Evolutionary conservation across 2,888 invertebrate species (phyloP).

Genomic region (Tuberolachnus salignus): DNA sequence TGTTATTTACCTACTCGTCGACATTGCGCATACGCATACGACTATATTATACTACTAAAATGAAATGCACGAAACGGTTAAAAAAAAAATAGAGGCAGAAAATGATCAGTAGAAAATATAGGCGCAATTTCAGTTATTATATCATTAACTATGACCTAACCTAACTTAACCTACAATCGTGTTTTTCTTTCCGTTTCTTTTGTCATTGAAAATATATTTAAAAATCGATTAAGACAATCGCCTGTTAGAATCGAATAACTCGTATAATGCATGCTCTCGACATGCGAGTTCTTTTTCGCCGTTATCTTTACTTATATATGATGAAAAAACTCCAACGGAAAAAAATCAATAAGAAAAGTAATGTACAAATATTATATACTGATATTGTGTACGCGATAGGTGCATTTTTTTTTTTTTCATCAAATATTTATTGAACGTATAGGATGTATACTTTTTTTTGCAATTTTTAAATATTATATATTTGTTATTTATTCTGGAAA

Average conservation of each 20-base stretch:
- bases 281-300: not conserved
- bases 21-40: too few species aligned
- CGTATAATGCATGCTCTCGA: not conserved
- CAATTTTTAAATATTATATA: conserved; percentile 3
- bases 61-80: too few species aligned
- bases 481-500: not conserved
- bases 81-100: too few species aligned
- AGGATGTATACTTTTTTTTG: conserved; percentile 1
- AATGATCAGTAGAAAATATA: too few species aligned
- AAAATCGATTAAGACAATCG: not conserved
- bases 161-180: too few species aligned
- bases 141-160: too few species aligned
- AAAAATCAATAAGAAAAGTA: conserved; percentile 9
- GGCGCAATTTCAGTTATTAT: too few species aligned
- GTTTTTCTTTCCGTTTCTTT: too few species aligned
- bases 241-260: not conserved
- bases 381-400: not conserved
- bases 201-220: not conserved
- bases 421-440: not conserved
- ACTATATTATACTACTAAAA: too few species aligned
- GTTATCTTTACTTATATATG: not conserved
- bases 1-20: too few species aligned
- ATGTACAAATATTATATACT: not conserved
- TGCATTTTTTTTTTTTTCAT: not conserved
- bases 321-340: not conserved